Evolutionary conservation across 2,888 invertebrate species (phyloP), one percentile per base, ranked within the genome.

Genomic region (Caenorhabditis virilis): DNA sequence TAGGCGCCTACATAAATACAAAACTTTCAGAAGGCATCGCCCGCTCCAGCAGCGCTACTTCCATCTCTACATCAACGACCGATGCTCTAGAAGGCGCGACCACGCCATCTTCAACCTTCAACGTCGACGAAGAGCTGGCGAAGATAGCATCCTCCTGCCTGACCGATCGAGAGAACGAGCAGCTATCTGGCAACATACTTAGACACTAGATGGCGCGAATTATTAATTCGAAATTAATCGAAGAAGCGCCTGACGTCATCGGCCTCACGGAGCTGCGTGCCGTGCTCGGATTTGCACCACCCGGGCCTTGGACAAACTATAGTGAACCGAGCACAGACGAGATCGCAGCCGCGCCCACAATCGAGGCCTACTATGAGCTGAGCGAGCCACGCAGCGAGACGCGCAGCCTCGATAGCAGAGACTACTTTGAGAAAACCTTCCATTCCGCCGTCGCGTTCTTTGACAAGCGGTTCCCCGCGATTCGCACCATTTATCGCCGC

Each of bases 391-490:
- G 26, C 27, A 46, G 18, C 15, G 18, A 58, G 9, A 27, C 25
- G 4, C 30, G 67, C 11, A 67, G 67, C 43, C 58, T 67, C 1
- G 49, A 67, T 45, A 67, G 62, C 52, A 7, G 16, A 2, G 36
- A 13, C 2, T 55, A 62, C 11, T 55, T 54, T n/a, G 67, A 67
- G 49, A 26, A 67, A 5, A 67, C 58, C 42, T 26, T 67, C 6
- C 15, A 20, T 58, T 18, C 58, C 16, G 67, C 16, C 22, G 58
- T 67, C 16, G 54, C 49, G 15, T 67, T 53, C 47, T 55, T 67
- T 45, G 67, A 67, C 54, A 55, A 48, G 52, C 58, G 67, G 16
- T 46, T 58, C 26, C 67, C 62, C 16, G 16, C 43, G n/a, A 54
- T 67, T 47, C 67, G 67, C 11, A 45, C 15, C 18, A 58, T 55